These are phyloP conservation scores for Notocelia uddmanniana DNA, from an alignment of 2,888 invertebrate species.

Conservation along the genomic window DNA sequence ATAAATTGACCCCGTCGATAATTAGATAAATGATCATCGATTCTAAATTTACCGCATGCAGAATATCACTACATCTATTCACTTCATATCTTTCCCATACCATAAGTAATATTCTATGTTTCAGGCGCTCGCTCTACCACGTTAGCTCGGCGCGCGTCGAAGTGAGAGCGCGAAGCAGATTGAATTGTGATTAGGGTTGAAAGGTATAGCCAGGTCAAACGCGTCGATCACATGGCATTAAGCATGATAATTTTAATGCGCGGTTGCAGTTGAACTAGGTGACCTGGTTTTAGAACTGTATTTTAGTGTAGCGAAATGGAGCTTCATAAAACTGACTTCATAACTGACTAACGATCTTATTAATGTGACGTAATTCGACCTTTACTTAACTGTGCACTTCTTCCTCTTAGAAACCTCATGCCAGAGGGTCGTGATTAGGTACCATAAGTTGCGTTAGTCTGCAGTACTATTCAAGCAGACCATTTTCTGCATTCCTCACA, in stretches of 20 bases:
- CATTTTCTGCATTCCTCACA: too few species aligned
- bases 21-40: slow-evolving; percentile 9
- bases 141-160: background rate
- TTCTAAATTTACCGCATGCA: slow-evolving; percentile 15
- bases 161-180: background rate
- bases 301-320: slow-evolving; percentile 17
- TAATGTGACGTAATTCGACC: background rate
- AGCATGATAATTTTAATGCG: slow-evolving; percentile 68
- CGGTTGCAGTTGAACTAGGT: slow-evolving; percentile 65
- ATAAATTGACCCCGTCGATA: background rate
- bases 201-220: slow-evolving; percentile 27
- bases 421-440: too few species aligned
- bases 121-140: too few species aligned
- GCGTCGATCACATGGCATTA: slow-evolving; percentile 52
- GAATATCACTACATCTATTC: background rate
- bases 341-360: background rate
- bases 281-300: slow-evolving; percentile 58
- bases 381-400: background rate
- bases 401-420: too few species aligned
- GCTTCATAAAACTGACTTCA: background rate
- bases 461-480: too few species aligned
- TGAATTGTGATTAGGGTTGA: background rate
- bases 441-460: too few species aligned
- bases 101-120: too few species aligned
- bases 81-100: too few species aligned